Conservation (phyloP, 2,888 invertebrate genomes). For the Yponomeuta evonymella region DNA sequence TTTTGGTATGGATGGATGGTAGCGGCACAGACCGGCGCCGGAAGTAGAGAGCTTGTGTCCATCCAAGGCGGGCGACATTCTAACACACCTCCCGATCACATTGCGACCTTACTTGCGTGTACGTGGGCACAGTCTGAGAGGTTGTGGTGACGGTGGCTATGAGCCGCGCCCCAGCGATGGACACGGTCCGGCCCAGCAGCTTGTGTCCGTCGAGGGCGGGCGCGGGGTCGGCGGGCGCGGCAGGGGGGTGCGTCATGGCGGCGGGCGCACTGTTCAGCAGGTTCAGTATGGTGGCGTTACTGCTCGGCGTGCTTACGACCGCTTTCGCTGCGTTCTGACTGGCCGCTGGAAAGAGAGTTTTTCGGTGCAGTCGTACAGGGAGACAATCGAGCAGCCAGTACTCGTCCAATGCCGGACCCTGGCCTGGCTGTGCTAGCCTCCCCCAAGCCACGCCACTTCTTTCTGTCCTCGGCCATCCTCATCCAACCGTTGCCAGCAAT, state of each 20-base stretch:
- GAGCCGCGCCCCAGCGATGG: constrained; percentile 70
- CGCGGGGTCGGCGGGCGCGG: constrained; percentile 36
- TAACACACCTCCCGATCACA: too few relatives aligned
- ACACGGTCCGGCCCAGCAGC: constrained; percentile 72
- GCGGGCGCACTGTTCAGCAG: constrained; percentile 86
- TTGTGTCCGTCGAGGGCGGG: constrained; percentile 45
- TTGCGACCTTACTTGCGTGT: constrained; percentile 37
- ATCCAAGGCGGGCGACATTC: too few relatives aligned
- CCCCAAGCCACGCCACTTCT: too few relatives aligned
- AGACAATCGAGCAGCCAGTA: background rate
- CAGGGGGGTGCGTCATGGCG: constrained; percentile 79
- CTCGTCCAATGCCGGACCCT: too few relatives aligned
- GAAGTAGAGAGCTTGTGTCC: too few relatives aligned
- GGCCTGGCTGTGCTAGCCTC: too few relatives aligned
- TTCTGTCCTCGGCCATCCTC: too few relatives aligned
- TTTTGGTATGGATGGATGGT: too few relatives aligned
- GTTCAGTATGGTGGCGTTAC: constrained; percentile 85
- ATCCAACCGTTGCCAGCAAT: too few relatives aligned
- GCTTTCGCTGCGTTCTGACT: constrained; percentile 66
- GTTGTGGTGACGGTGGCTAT: constrained; percentile 50
- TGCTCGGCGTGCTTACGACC: constrained; percentile 67
- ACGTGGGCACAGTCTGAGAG: constrained; percentile 53
- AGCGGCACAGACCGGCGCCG: too few relatives aligned
- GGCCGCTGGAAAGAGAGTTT: constrained; percentile 38
- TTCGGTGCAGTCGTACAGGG: background rate